A percentile compares a stretch with the other conserved stretches of the same genome.
These are phyloP conservation scores for Lytechinus variegatus DNA, from an alignment of 35 echinoderm and acorn worm species.

Conservation along the genomic window DNA sequence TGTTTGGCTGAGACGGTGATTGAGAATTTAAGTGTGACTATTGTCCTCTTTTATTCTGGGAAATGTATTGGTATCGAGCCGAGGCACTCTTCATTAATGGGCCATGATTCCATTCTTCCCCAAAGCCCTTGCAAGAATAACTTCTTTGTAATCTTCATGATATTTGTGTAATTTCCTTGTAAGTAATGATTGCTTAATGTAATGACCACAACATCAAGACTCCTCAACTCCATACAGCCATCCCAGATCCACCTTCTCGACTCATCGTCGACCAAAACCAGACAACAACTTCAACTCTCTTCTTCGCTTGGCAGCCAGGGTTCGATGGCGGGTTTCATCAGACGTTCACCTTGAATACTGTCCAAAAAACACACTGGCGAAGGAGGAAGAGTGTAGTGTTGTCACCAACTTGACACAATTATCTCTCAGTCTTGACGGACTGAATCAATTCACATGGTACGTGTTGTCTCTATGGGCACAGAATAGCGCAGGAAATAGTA, in stretches of 20 bases:
- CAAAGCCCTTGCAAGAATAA: no score
- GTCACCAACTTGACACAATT: background rate
- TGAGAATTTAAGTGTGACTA: no score
- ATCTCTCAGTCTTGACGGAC: background rate
- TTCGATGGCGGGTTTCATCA: background rate
- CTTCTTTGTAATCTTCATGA: no score
- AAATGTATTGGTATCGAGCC: no score
- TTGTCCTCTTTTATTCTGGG: no score
- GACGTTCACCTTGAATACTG: background rate
- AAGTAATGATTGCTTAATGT: no score
- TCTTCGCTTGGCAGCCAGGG: background rate
- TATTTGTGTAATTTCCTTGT: no score
- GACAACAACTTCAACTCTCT: background rate
- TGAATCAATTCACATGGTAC: background rate
- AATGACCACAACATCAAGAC: no score
- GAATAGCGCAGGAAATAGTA: background rate
- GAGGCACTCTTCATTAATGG: no score
- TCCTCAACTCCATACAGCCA: no score
- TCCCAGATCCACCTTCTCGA: background rate
- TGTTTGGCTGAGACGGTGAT: no score
- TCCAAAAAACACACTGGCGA: background rate
- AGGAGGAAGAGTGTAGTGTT: background rate
- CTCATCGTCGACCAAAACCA: background rate
- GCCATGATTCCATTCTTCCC: no score
- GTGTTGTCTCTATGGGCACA: background rate